These are phyloP conservation scores for Drosophila meridionalis DNA, from an alignment of 2,888 invertebrate genomes.

Conservation along the genomic window DNA sequence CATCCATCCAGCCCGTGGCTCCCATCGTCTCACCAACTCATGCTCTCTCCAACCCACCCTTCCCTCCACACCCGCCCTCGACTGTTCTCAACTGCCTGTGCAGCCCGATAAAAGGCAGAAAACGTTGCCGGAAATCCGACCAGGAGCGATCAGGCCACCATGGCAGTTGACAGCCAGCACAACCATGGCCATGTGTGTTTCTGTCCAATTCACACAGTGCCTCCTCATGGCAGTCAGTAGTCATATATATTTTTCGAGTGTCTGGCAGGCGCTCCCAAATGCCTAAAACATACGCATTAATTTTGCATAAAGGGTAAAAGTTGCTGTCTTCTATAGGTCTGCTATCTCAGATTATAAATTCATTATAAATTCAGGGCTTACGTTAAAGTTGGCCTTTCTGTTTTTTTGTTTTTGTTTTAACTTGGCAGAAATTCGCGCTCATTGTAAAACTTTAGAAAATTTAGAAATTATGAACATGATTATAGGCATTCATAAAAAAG, in stretches of 20 bases:
- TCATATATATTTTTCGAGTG: slow-evolving; percentile 25
- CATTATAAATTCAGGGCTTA: slow-evolving; percentile 57
- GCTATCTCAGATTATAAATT: slow-evolving; percentile 53
- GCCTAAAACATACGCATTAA: slow-evolving; percentile 62
- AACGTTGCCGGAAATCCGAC: slow-evolving; percentile 54
- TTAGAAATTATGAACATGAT: too few species aligned
- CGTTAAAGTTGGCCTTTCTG: slow-evolving; percentile 13
- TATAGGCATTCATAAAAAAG: not conserved
- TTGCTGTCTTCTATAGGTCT: slow-evolving; percentile 24
- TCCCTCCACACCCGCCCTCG: too few species aligned
- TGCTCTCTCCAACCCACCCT: not conserved
- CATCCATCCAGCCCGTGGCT: slow-evolving; percentile 1
- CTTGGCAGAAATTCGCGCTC: not conserved
- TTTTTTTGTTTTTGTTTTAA: not conserved
- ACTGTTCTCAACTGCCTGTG: not conserved
- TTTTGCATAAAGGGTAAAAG: slow-evolving; percentile 48
- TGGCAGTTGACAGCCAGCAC: slow-evolving; percentile 39
- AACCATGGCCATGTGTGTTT: slow-evolving; percentile 30
- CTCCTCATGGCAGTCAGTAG: not conserved
- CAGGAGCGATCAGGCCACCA: slow-evolving; percentile 48
- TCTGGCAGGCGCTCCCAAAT: slow-evolving; percentile 26
- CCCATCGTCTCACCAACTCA: too few species aligned
- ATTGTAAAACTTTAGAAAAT: slow-evolving; percentile 20
- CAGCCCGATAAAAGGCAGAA: slow-evolving; percentile 50
- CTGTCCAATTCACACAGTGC: slow-evolving; percentile 10